phyloP scores from a whole-genome alignment of 2,797 vertebrate genomes.

The Tenualosa thibaudeaui region DNA sequence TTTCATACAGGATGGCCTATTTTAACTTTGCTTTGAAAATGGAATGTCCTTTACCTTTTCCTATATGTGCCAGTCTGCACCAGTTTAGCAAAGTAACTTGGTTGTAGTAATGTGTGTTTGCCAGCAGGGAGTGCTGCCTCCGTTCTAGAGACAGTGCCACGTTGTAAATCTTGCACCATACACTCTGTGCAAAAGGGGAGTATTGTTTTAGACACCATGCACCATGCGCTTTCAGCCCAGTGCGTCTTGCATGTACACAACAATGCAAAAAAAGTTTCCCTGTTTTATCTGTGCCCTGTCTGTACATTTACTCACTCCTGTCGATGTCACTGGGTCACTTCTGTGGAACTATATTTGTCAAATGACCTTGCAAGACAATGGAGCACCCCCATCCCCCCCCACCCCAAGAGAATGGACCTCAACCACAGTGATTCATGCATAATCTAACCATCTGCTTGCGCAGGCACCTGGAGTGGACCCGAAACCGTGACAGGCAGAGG shows the following conservation, averaged over 20 bases:
- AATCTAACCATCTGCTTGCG: constrained; percentile 70
- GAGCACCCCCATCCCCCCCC: constrained; percentile 34
- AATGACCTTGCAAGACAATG: constrained; percentile 60
- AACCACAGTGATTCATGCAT: constrained; percentile 57
- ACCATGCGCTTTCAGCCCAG: not conserved
- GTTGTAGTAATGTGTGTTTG: constrained; percentile 21
- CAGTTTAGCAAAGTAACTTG: not conserved
- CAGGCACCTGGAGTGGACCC: constrained; percentile 42
- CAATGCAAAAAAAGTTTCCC: not conserved
- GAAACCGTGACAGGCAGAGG: constrained; percentile 28
- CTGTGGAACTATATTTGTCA: constrained; percentile 64
- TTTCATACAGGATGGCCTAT: constrained; percentile 27
- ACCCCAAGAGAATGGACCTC: constrained; percentile 5
- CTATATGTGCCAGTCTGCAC: not conserved
- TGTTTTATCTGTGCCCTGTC: not conserved
- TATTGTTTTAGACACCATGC: not conserved
- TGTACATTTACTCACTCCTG: not conserved
- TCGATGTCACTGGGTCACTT: not conserved
- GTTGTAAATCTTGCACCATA: not conserved
- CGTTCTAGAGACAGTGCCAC: not conserved
- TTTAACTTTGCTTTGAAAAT: constrained; percentile 22
- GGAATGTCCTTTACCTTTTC: not conserved
- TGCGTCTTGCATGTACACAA: not conserved
- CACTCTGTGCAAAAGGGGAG: not conserved
- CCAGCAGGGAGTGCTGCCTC: constrained; percentile 46